phyloP scores from a whole-genome alignment of 1,140 invertebrate species.

The Octopus bimaculoides region DNA sequence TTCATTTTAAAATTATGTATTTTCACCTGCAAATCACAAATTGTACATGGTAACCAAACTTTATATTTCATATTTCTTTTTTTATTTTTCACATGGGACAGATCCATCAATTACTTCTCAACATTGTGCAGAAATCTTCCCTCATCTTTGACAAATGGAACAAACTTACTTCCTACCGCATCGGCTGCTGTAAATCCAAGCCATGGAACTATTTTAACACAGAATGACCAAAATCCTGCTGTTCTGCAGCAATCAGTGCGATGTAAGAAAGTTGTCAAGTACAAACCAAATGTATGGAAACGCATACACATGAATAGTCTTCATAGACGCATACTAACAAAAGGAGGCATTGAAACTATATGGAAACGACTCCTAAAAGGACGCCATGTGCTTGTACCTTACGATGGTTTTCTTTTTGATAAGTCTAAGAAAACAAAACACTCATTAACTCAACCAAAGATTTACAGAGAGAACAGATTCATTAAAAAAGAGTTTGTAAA shows the following conservation, averaged over 20 bases:
- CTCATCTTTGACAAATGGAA: too few species aligned
- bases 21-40: too few species aligned
- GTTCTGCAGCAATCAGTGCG: constrained; percentile 13
- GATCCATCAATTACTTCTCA: too few species aligned
- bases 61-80: too few species aligned
- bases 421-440: neutral
- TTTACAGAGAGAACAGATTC: neutral
- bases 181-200: too few species aligned
- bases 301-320: constrained; percentile 32
- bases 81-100: too few species aligned
- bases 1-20: too few species aligned
- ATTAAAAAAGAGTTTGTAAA: neutral
- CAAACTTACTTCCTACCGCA: too few species aligned
- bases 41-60: too few species aligned
- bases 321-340: constrained; percentile 22
- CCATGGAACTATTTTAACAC: too few species aligned
- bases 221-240: too few species aligned
- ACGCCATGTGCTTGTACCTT: constrained; percentile 21
- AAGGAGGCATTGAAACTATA: constrained; percentile 24
- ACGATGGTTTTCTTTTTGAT: constrained; percentile 18
- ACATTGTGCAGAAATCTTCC: too few species aligned
- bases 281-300: constrained; percentile 31
- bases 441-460: neutral
- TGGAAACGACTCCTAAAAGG: constrained; percentile 33
- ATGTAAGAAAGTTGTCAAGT: constrained; percentile 20